These are phyloP conservation scores for Diploptera punctata DNA, from an alignment of 2,888 invertebrate genomes.

Conservation along the genomic window DNA sequence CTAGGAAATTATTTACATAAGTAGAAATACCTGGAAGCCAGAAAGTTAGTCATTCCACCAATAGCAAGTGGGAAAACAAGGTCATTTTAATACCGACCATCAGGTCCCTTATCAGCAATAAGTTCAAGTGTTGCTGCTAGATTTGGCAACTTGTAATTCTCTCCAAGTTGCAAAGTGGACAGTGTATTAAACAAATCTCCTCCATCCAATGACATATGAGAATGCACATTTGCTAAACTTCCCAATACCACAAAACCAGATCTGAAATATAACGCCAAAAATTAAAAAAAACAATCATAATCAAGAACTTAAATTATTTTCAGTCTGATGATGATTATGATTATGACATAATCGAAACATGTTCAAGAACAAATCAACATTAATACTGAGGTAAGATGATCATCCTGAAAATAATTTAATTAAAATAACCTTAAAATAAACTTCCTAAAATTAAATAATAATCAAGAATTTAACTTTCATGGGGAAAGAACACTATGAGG, in stretches of 20 bases:
- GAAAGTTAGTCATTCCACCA: constrained; percentile 22
- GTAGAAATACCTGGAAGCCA: constrained; percentile 11
- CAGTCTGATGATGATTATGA: no score
- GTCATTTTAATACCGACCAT: constrained; percentile 48
- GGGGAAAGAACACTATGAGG: no score
- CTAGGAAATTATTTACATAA: constrained; percentile 25
- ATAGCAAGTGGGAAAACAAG: background rate
- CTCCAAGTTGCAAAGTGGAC: constrained; percentile 54
- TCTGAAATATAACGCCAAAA: constrained; percentile 51
- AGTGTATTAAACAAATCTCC: no score
- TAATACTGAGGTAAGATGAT: no score
- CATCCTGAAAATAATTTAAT: no score
- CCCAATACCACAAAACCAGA: constrained; percentile 60
- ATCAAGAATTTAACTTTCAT: no score
- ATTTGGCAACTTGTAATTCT: constrained; percentile 55
- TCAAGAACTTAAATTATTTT: no score
- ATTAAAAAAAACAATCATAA: no score
- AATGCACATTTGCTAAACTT: constrained; percentile 53
- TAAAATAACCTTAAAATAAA: no score
- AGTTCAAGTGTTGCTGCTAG: constrained; percentile 63
- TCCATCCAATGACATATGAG: constrained; percentile 31
- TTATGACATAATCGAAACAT: no score
- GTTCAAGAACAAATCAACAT: no score
- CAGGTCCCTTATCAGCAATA: constrained; percentile 55
- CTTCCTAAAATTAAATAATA: no score